phyloP scores from a whole-genome alignment of 1,140 invertebrate species.

The Eurosta solidaginis region DNA sequence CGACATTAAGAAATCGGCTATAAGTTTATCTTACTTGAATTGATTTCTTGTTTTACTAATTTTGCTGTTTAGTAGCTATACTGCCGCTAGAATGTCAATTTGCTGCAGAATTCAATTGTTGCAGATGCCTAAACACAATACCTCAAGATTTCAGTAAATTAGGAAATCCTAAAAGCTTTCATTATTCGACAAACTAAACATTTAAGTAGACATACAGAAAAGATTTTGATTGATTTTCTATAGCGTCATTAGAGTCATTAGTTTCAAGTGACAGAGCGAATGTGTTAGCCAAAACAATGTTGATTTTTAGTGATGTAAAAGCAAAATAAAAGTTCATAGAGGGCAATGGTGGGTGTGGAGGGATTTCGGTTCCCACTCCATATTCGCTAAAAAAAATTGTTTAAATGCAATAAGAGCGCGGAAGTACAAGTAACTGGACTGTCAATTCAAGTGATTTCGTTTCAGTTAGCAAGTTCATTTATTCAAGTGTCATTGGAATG shows the following conservation, averaged over 20 bases:
- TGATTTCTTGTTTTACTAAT: no score
- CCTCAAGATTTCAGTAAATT: no score
- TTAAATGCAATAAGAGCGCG: neutral
- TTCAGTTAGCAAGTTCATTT: neutral
- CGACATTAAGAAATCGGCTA: no score
- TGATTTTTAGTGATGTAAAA: neutral
- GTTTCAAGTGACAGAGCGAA: neutral
- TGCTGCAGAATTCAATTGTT: no score
- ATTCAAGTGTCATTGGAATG: neutral
- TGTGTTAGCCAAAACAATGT: neutral
- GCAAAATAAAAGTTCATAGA: neutral
- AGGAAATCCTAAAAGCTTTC: no score
- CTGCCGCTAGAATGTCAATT: no score
- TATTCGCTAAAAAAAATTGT: neutral
- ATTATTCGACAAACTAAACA: no score
- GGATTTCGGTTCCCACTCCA: neutral
- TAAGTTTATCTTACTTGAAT: no score
- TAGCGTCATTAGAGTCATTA: slow-evolving; percentile 12
- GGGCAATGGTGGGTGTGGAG: neutral
- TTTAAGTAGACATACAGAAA: no score
- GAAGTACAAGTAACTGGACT: neutral
- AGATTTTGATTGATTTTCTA: slow-evolving; percentile 9
- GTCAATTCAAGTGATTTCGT: neutral
- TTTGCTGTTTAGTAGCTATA: no score
- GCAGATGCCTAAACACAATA: no score